Evolutionary conservation across 2,113 vertebrate genomes (phyloP), one percentile per base, ranked within the genome.

Genomic region (Geothlypis trichas): DNA sequence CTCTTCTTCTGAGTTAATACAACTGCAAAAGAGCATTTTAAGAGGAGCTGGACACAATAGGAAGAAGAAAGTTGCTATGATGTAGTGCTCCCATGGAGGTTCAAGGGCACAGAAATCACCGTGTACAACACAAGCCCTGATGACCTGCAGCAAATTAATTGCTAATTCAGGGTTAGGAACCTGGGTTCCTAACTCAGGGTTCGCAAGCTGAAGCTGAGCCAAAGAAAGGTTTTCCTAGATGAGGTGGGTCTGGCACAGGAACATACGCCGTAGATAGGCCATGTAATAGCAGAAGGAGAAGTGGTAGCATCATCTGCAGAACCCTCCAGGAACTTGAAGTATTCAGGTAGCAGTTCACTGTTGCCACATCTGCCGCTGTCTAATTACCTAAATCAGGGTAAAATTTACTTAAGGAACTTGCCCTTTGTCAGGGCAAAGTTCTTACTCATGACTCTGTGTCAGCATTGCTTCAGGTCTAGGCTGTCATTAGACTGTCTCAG

Each of bases 31-130:
- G 41, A 51, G 8, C 8, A 31, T 83, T 93, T 91, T 63, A 75
- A 65, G 71, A 65, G 5, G 17, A 22, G 27, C 27, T 39, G 13
- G 41, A n/a, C 1, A 3, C 22, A 89, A 57, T 0, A 2, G 41
- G 16, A 75, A 74, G 49, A 77, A 47, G 31, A 61, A 76, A 57
- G n/a, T 51, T 76, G 28, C 24, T 2, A 1, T 62, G 51, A 10
- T 1, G 0, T 39, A 28, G 8, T 6, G 7, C 11, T 54, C 1
- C 9, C 2, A 21, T 44, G 22, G 21, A 88, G 19, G 7, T 84
- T 77, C 55, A 84, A 73, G 30, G n/a, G 16, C 18, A 59, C 2
- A 30, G 82, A 55, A 47, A 78, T 23, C 52, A 44, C 31, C 33
- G 2, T 20, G 18, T 12, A 20, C 10, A 69, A 37, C 30, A 59